phyloP scores from a whole-genome alignment of 2,888 invertebrate species.

The Limnephilus lunatus region DNA sequence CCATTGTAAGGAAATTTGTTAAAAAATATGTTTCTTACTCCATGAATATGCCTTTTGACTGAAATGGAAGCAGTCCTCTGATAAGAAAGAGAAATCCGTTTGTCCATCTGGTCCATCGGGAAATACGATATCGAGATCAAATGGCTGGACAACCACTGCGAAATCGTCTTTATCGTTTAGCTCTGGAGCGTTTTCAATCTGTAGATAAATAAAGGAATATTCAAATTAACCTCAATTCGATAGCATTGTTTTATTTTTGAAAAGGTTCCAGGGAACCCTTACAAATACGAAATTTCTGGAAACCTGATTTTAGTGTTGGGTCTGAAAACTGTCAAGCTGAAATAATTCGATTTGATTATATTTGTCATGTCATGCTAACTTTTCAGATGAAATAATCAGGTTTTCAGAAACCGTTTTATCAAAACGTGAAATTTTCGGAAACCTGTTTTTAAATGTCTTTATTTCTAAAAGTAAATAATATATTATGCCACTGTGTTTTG shows the following conservation, averaged over 20 bases:
- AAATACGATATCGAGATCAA: conserved; percentile 73
- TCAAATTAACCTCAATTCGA: no score
- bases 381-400: background rate
- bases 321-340: no score
- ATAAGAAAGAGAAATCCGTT: conserved; percentile 76
- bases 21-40: conserved; percentile 70
- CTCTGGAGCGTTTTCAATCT: conserved; percentile 69
- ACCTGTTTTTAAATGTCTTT: no score
- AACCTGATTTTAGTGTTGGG: no score
- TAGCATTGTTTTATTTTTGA: no score
- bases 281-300: no score
- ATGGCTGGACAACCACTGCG: conserved; percentile 77
- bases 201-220: background rate
- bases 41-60: conserved; percentile 79
- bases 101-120: conserved; percentile 69
- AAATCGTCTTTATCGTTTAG: conserved; percentile 77
- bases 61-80: conserved; percentile 81
- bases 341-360: no score
- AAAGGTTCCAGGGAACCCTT: no score
- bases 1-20: background rate
- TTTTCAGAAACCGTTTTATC: background rate
- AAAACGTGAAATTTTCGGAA: background rate
- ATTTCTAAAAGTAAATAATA: background rate
- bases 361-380: background rate
- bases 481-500: background rate